phyloP scores from a whole-genome alignment of 2,797 vertebrate genomes.

The Bovichtus variegatus region DNA sequence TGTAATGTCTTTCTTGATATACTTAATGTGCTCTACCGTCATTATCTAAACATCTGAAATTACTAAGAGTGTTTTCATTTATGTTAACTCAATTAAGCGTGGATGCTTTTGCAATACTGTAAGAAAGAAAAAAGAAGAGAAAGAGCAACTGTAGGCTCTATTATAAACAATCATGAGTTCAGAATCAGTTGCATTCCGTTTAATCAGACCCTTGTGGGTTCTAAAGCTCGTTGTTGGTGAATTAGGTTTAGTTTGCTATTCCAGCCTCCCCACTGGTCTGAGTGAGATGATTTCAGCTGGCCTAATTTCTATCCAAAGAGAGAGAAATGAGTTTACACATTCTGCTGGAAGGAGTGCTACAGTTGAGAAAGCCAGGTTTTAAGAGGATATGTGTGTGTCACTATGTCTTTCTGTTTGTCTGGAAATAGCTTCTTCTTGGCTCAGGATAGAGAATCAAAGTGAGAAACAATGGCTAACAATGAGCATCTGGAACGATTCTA shows the following conservation, averaged over 20 bases:
- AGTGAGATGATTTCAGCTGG: conserved; percentile 20
- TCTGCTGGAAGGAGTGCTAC: conserved; percentile 38
- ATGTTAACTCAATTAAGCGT: conserved; percentile 29
- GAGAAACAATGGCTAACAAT: too few relatives aligned
- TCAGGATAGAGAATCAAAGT: conserved; percentile 6
- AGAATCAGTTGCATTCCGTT: conserved; percentile 16
- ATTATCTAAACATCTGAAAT: conserved; percentile 26
- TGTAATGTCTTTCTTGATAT: background rate
- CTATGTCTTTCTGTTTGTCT: conserved; percentile 22
- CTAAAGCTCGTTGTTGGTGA: conserved; percentile 39
- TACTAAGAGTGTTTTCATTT: conserved; percentile 8
- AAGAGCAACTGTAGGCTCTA: conserved; percentile 20
- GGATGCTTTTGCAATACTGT: conserved; percentile 24
- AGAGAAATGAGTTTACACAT: conserved; percentile 53
- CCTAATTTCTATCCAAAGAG: conserved; percentile 30
- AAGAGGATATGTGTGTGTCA: conserved; percentile 42
- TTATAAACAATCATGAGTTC: conserved; percentile 44
- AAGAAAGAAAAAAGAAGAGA: background rate
- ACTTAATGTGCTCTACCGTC: background rate
- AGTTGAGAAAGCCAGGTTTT: conserved; percentile 30
- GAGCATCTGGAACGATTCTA: too few relatives aligned
- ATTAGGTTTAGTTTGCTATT: conserved; percentile 31
- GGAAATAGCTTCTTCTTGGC: conserved; percentile 46
- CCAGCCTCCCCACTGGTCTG: conserved; percentile 31
- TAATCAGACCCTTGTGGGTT: conserved; percentile 51